Conservation (phyloP, 2,797 vertebrate species). For the Mormyrops boulengeri region DNA sequence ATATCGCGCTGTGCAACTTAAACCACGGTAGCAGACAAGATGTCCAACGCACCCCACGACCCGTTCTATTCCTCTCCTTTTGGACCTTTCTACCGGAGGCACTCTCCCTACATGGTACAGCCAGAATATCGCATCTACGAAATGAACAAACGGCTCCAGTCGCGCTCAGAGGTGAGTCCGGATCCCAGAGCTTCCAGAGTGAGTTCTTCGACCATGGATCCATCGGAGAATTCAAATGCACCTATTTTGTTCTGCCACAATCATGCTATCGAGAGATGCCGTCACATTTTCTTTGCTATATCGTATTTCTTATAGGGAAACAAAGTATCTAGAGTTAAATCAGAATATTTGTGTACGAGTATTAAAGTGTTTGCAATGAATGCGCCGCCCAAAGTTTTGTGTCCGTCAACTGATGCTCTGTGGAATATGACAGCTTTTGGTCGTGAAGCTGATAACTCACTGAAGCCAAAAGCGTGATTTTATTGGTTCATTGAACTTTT, state of each 20-base stretch:
- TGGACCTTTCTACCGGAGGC: conserved; percentile 71
- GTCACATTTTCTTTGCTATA: background rate
- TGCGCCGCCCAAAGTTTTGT: background rate
- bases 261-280: background rate
- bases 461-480: background rate
- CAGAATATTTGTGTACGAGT: background rate
- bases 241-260: background rate
- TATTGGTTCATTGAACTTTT: background rate
- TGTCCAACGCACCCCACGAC: conserved; percentile 37
- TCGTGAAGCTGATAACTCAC: background rate
- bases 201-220: background rate
- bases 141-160: conserved; percentile 97
- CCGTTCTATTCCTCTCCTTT: conserved; percentile 38
- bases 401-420: background rate
- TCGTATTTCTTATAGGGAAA: background rate
- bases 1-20: conserved; percentile 18
- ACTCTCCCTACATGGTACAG: conserved; percentile 95
- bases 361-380: background rate
- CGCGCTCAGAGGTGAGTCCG: conserved; percentile 87
- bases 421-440: background rate
- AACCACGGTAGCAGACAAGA: conserved; percentile 24
- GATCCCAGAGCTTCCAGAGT: background rate
- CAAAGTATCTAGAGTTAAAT: background rate
- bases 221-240: background rate
- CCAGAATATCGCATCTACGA: conserved; percentile 99